Conservation (phyloP, 2,888 invertebrate genomes). For the Clivina fossor region DNA sequence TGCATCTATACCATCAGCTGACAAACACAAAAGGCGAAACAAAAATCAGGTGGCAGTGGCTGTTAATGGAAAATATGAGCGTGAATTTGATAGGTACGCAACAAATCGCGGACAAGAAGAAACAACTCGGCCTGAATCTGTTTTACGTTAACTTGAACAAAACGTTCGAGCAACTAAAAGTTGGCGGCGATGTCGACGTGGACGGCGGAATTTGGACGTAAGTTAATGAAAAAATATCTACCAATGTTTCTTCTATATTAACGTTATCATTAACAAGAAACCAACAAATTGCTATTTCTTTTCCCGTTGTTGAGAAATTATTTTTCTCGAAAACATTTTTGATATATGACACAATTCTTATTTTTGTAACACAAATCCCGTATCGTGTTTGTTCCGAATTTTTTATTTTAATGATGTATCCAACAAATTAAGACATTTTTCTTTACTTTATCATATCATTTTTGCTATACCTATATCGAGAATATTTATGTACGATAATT, state of each 20-base stretch:
- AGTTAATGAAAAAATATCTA: conserved; percentile 40
- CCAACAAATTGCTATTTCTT: too few relatives aligned
- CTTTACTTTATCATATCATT: too few relatives aligned
- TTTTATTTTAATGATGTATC: too few relatives aligned
- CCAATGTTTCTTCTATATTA: conserved; percentile 2
- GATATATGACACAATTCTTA: too few relatives aligned
- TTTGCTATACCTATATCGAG: too few relatives aligned
- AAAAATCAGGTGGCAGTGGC: conserved; percentile 57
- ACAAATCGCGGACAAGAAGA: conserved; percentile 48
- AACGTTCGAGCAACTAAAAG: conserved; percentile 54
- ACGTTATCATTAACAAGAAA: neutral
- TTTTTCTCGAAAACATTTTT: too few relatives aligned
- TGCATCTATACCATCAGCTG: conserved; percentile 46
- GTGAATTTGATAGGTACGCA: conserved; percentile 54
- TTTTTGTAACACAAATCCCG: too few relatives aligned
- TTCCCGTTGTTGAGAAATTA: too few relatives aligned
- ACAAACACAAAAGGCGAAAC: conserved; percentile 53
- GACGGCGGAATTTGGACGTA: conserved; percentile 60
- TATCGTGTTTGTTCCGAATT: too few relatives aligned
- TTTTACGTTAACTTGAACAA: conserved; percentile 60
- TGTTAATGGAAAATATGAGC: conserved; percentile 57
- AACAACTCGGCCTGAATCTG: conserved; percentile 53
- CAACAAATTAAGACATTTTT: too few relatives aligned
- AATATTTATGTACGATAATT: too few relatives aligned
- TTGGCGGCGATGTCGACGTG: conserved; percentile 60